Evolutionary conservation across 1,140 invertebrate species (phyloP).

Genomic region (Drosophila lowei): DNA sequence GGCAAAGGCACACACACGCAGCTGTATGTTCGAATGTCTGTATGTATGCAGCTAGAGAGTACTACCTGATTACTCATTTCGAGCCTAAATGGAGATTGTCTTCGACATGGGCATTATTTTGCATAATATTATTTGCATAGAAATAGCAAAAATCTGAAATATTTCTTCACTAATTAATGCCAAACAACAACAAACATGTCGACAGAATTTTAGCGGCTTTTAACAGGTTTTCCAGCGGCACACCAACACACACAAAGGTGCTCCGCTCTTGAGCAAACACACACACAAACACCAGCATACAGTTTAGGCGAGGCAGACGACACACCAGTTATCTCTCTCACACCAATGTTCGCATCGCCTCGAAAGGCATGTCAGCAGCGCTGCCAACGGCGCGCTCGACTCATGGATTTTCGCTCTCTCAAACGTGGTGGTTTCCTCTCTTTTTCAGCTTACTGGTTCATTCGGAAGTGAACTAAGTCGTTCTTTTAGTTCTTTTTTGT

Average conservation of each 20-base stretch:
- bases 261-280: slow-evolving; percentile 25
- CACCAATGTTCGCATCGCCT: slow-evolving; percentile 13
- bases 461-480: too few species aligned
- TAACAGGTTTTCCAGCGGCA: slow-evolving; percentile 76
- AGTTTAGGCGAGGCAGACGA: slow-evolving; percentile 70
- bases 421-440: too few species aligned
- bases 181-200: slow-evolving; percentile 72
- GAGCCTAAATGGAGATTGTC: neutral
- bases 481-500: too few species aligned
- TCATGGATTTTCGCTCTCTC: too few species aligned
- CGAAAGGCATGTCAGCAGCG: too few species aligned
- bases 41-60: slow-evolving; percentile 3
- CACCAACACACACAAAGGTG: slow-evolving; percentile 40
- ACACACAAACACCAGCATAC: slow-evolving; percentile 24
- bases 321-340: slow-evolving; percentile 62
- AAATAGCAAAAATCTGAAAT: slow-evolving; percentile 72
- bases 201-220: slow-evolving; percentile 75
- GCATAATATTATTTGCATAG: slow-evolving; percentile 69
- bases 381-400: too few species aligned
- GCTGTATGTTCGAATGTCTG: neutral
- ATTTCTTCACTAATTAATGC: slow-evolving; percentile 79
- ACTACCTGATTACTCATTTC: slow-evolving; percentile 55
- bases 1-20: slow-evolving; percentile 32
- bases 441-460: too few species aligned
- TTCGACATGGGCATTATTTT: slow-evolving; percentile 51